Percentiles rank a stretch among this genome's conserved stretches.
Conservation (phyloP, 2,888 invertebrate species). For the Latrodectus elegans region DNA sequence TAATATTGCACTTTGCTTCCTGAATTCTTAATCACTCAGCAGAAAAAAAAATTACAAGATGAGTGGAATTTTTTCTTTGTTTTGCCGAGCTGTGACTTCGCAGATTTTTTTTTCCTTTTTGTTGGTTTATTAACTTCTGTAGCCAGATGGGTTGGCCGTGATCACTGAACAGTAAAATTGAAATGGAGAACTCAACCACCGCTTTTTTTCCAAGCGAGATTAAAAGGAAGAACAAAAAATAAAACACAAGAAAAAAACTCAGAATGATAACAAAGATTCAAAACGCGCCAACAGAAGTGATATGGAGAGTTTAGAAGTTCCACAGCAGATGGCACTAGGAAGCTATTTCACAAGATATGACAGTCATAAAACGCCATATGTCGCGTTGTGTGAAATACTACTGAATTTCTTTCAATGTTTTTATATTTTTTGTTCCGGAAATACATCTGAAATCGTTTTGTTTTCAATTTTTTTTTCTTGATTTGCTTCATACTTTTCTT, state of each 20-base stretch:
- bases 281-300: neutral
- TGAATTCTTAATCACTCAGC: neutral
- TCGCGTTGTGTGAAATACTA: slow-evolving; percentile 49
- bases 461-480: neutral
- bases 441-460: neutral
- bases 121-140: neutral
- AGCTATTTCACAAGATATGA: slow-evolving; percentile 24
- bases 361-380: slow-evolving; percentile 41
- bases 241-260: slow-evolving; percentile 27
- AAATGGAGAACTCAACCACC: slow-evolving; percentile 46
- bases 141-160: slow-evolving; percentile 42
- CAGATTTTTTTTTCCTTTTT: slow-evolving; percentile 35
- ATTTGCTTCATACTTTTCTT: neutral
- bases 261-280: neutral
- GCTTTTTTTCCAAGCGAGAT: slow-evolving; percentile 24
- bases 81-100: slow-evolving; percentile 28
- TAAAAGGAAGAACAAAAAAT: slow-evolving; percentile 4
- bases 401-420: slow-evolving; percentile 18
- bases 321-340: slow-evolving; percentile 42
- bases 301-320: neutral
- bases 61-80: neutral
- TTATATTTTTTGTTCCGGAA: slow-evolving; percentile 34
- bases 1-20: neutral
- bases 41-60: neutral
- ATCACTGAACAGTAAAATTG: slow-evolving; percentile 53